A percentile compares a stretch with the other conserved stretches of the same genome.
These are phyloP conservation scores for Onychostoma macrolepis DNA, from an alignment of 2,113 vertebrate genomes.

Conservation along the genomic window DNA sequence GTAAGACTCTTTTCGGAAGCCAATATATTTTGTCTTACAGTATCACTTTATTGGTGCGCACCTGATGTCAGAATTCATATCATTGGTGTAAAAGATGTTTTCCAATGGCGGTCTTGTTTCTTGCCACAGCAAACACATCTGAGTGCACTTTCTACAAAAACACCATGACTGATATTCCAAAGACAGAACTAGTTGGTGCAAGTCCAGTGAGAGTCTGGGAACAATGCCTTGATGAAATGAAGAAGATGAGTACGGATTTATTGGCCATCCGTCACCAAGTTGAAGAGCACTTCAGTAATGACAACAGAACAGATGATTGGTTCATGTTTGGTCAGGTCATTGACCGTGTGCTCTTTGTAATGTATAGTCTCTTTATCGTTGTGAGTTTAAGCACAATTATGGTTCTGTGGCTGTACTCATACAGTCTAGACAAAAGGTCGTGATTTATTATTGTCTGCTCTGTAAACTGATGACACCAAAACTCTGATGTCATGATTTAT, in stretches of 20 bases:
- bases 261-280: constrained; percentile 63
- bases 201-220: background rate
- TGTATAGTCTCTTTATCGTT: constrained; percentile 73
- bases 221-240: constrained; percentile 59
- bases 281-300: constrained; percentile 59
- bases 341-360: constrained; percentile 73
- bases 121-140: background rate
- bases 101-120: background rate
- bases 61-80: background rate
- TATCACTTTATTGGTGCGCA: background rate
- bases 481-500: background rate
- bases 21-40: background rate
- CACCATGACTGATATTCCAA: background rate
- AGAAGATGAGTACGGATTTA: constrained; percentile 63
- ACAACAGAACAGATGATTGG: constrained; percentile 67
- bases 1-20: background rate
- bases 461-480: background rate
- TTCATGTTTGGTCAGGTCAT: constrained; percentile 74
- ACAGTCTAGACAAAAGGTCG: background rate
- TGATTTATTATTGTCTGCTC: background rate
- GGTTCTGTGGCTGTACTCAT: constrained; percentile 66
- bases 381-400: constrained; percentile 75
- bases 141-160: background rate
- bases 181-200: background rate
- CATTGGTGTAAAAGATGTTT: background rate